A percentile compares a stretch with the other conserved stretches of the same genome.
Conservation (phyloP, 2,888 invertebrate genomes). For the Ditula angustiorana region DNA sequence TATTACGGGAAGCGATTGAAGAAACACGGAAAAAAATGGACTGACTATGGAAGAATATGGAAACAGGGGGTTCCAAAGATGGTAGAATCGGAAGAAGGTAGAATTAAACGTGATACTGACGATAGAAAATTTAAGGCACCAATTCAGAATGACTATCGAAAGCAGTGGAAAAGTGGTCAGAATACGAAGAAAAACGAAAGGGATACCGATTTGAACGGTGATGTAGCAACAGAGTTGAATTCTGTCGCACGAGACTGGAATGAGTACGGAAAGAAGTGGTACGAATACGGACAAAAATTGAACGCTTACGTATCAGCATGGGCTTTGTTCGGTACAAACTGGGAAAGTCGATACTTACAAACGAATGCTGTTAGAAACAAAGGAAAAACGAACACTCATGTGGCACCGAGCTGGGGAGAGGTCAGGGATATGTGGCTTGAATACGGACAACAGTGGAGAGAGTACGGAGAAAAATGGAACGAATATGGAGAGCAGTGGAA, state of each 20-base stretch:
- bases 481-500: background rate
- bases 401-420: background rate
- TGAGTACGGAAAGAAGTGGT: conserved; percentile 1
- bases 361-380: background rate
- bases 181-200: background rate
- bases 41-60: conserved; percentile 3
- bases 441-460: background rate
- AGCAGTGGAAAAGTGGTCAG: too few relatives aligned
- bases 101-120: conserved; percentile 5
- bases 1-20: too few relatives aligned
- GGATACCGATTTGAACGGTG: background rate
- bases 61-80: background rate
- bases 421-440: background rate
- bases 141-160: too few relatives aligned
- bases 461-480: background rate
- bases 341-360: background rate
- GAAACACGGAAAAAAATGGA: conserved; percentile 10
- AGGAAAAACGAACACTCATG: background rate
- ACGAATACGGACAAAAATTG: conserved; percentile 5
- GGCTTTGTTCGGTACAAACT: background rate
- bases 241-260: background rate
- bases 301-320: background rate
- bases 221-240: background rate
- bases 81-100: background rate
- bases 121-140: too few relatives aligned